Conservation (phyloP, 2,797 vertebrate species). For the Microctenopoma stevenorrisi region DNA sequence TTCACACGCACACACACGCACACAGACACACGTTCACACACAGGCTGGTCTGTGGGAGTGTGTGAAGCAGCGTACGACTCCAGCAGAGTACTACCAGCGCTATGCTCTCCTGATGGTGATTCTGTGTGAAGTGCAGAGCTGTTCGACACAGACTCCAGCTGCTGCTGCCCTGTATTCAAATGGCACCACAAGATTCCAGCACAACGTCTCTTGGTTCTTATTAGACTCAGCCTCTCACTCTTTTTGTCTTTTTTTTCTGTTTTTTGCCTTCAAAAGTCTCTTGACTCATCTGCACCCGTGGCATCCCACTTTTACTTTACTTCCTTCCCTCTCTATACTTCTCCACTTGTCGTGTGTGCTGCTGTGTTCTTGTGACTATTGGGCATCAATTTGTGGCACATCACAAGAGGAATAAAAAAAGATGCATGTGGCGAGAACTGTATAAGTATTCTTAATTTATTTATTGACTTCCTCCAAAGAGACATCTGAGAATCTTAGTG, state of each 20-base stretch:
- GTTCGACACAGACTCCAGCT: conserved; percentile 75
- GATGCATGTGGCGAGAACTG: conserved; percentile 4
- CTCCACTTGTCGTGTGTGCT: conserved; percentile 36
- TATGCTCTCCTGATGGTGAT: conserved; percentile 72
- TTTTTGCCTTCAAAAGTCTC: conserved; percentile 41
- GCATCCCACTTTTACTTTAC: conserved; percentile 40
- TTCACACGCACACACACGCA: conserved; percentile 47
- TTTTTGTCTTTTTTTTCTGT: conserved; percentile 54
- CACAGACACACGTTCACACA: conserved; percentile 7
- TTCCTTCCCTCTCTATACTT: conserved; percentile 11
- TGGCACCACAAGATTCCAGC: conserved; percentile 68
- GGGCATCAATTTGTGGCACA: conserved; percentile 40
- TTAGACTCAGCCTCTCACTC: conserved; percentile 68
- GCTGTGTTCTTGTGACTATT: conserved; percentile 34
- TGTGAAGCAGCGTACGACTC: conserved; percentile 66
- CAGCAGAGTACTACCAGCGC: conserved; percentile 66
- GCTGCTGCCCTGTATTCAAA: conserved; percentile 74
- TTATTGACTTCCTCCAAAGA: conserved; percentile 18
- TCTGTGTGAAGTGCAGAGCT: conserved; percentile 77
- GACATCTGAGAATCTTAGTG: conserved; percentile 7
- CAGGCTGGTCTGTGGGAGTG: conserved; percentile 58
- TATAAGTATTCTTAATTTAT: conserved; percentile 29
- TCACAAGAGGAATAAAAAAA: conserved; percentile 27
- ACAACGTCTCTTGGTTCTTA: conserved; percentile 61
- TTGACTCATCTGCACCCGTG: conserved; percentile 43